Percentiles rank a stretch among this genome's conserved stretches.
These are phyloP conservation scores for Tetragonisca angustula DNA, from an alignment of 2,888 invertebrate genomes.

Conservation along the genomic window DNA sequence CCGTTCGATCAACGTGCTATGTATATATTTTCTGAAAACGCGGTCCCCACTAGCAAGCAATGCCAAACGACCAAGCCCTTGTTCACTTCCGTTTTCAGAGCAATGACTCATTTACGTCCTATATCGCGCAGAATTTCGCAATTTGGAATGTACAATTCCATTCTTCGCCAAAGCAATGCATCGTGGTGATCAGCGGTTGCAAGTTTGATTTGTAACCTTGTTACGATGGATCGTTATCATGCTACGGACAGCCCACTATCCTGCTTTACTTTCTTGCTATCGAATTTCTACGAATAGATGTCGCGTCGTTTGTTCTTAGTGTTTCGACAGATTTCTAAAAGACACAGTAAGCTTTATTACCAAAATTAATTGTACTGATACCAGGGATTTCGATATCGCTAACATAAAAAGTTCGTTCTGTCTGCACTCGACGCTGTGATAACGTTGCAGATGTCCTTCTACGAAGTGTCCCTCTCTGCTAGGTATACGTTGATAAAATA, in stretches of 20 bases:
- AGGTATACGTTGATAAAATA: conserved; percentile 8
- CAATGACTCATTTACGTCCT: conserved; percentile 49
- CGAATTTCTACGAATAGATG: conserved; percentile 3
- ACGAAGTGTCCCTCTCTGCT: neutral
- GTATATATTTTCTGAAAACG: neutral
- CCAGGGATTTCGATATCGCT: neutral
- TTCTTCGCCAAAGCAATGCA: neutral
- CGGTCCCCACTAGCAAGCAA: neutral
- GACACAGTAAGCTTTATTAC: too few relatives aligned
- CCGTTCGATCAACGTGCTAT: neutral
- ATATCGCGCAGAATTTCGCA: conserved; percentile 21
- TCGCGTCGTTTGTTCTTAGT: neutral
- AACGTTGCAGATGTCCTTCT: neutral
- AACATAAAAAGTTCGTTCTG: neutral
- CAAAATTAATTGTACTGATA: neutral
- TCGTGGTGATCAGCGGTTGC: conserved; percentile 1
- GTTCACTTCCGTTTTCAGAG: conserved; percentile 30
- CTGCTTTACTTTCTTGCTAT: conserved; percentile 21
- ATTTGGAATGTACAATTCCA: conserved; percentile 1
- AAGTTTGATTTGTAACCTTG: conserved; percentile 35
- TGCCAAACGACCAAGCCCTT: conserved; percentile 25
- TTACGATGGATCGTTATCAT: conserved; percentile 51
- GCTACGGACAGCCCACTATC: conserved; percentile 31
- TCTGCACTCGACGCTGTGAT: neutral
- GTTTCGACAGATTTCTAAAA: neutral